Conservation (phyloP, 2,797 vertebrate species). For the Ciconia nigra region DNA sequence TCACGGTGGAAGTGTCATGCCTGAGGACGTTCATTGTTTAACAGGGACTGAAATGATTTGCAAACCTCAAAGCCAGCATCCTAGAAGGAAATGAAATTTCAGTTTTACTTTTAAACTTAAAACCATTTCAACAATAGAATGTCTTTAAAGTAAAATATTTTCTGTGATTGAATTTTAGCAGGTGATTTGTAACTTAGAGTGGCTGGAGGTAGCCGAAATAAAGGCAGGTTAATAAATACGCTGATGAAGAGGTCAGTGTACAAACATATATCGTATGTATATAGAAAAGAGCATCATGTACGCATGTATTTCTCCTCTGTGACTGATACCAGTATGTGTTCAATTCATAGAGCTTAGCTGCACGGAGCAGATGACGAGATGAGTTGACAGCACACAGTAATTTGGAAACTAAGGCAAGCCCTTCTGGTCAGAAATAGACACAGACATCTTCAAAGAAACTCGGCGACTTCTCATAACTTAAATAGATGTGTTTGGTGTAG, state of each 20-base stretch:
- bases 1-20: fast-evolving
- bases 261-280: fast-evolving
- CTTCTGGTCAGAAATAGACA: background rate
- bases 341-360: fast-evolving
- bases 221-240: background rate
- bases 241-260: background rate
- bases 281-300: fast-evolving
- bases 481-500: background rate
- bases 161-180: background rate
- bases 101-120: background rate
- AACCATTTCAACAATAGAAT: background rate
- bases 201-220: background rate
- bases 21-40: background rate
- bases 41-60: background rate
- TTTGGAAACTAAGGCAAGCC: background rate
- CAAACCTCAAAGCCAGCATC: background rate
- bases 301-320: fast-evolving
- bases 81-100: background rate
- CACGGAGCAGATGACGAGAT: background rate
- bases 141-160: background rate
- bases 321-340: fast-evolving
- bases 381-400: background rate
- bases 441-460: background rate
- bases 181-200: background rate
- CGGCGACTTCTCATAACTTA: fast-evolving